Evolutionary conservation across 37 sponge, comb jelly and placozoan species (phyloP), one percentile per base, ranked within the genome.

Genomic region (Theonella swinhoei): DNA sequence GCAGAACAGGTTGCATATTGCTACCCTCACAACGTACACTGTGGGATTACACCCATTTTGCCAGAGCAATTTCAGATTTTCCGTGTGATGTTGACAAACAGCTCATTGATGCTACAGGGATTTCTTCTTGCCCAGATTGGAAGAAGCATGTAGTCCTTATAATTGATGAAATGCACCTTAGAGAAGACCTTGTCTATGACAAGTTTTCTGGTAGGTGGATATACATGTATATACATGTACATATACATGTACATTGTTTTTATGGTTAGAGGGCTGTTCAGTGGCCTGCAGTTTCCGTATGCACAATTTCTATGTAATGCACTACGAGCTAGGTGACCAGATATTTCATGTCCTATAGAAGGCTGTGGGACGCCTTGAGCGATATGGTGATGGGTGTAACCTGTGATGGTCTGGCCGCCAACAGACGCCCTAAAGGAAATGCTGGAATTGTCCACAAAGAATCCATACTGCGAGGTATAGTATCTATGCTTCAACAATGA

Each of bases 161-260:
- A 62, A 54, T 66, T 30, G 85, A 89, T 80, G 85, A 84, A 47
- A 83, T 84, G 78, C 64, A 89, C 85, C 74, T 84, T 54, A 67
- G 61, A 63, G 85, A 89, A 47, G 85, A 84, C 42, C 66, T 89
- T 39, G 80, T 84, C 39, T 89, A 68, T 54, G 80, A 89, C 25
- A 89, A 89, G 75, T 75, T 80, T 32, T 54, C 85, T 25, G 80
- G 77, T 33, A 74, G 35, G 68, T 19, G 81, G 41, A 88, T 88
- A 59, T 82, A 83, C 30, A 42, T 74, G 67, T 33, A 75, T 75
- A 68, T 41, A 22, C n/a, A n/a, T n/a, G n/a, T n/a, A n/a, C n/a
- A n/a, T n/a, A n/a, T n/a, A n/a, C n/a, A n/a, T n/a, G n/a, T n/a
- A n/a, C n/a, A n/a, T n/a, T n/a, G n/a, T n/a, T n/a, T 74, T 83